Evolutionary conservation across 2,888 invertebrate genomes (phyloP).

Genomic region (Octonoba sinensis): DNA sequence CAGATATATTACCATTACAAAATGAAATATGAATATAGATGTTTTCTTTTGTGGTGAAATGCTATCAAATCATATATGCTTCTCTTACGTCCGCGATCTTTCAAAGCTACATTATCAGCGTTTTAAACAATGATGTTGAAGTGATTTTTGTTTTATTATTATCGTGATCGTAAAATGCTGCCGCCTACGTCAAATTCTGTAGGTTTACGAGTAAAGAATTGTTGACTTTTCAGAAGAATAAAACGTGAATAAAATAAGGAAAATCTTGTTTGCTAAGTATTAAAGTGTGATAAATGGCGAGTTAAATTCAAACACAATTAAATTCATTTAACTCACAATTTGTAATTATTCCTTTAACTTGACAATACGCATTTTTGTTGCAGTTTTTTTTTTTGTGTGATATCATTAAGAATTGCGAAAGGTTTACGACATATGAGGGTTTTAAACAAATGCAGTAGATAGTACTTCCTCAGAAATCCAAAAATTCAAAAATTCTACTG

Average conservation of each 20-base stretch:
- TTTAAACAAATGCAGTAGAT: no score
- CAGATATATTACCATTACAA: background rate
- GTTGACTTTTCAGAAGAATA: constrained; percentile 6
- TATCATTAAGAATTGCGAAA: no score
- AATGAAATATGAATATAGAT: constrained; percentile 25
- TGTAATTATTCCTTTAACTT: no score
- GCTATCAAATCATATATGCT: constrained; percentile 9
- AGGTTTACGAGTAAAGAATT: constrained; percentile 14
- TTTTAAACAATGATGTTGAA: constrained; percentile 25
- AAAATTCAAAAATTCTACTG: no score
- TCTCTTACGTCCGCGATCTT: constrained; percentile 10
- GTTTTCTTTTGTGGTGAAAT: background rate
- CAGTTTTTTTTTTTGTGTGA: no score
- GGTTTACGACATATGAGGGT: no score
- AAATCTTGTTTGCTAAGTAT: no score
- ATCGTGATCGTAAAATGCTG: constrained; percentile 10
- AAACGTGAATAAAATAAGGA: background rate
- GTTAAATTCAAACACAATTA: no score
- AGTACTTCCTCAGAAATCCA: no score
- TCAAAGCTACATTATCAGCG: constrained; percentile 17
- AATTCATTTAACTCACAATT: no score
- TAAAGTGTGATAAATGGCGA: no score
- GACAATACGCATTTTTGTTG: no score
- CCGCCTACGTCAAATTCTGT: constrained; percentile 12
- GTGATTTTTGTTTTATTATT: constrained; percentile 9